Conservation (phyloP, 2,113 vertebrate genomes). For the Oncorhynchus tshawytscha region DNA sequence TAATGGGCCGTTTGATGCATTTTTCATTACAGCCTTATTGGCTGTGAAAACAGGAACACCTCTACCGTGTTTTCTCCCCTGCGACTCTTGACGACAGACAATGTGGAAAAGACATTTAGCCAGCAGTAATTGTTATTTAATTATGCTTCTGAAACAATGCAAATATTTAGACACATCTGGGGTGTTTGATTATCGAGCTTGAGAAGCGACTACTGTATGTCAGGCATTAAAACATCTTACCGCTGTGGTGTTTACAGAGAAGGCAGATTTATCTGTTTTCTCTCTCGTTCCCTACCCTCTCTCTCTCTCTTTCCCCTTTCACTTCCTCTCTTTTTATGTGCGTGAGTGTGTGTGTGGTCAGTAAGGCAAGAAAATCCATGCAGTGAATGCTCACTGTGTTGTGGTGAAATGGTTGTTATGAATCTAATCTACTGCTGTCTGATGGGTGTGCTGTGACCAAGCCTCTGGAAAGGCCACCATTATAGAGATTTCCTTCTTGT, state of each 20-base stretch:
- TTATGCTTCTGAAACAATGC: slow-evolving; percentile 50
- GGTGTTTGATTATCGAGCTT: slow-evolving; percentile 46
- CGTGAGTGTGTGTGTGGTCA: too few species aligned
- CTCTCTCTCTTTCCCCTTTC: too few species aligned
- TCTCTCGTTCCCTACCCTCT: too few species aligned
- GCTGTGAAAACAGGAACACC: slow-evolving; percentile 41
- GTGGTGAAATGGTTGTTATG: too few species aligned
- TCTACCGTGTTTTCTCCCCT: slow-evolving; percentile 6
- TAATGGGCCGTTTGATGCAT: slow-evolving; percentile 40
- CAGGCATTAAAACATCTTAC: slow-evolving; percentile 41
- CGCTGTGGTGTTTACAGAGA: slow-evolving; percentile 26
- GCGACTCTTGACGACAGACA: slow-evolving; percentile 23
- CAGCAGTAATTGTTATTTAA: slow-evolving; percentile 60
- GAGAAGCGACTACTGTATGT: slow-evolving; percentile 24
- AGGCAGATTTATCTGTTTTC: neutral
- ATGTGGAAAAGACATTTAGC: slow-evolving; percentile 55
- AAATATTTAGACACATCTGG: slow-evolving; percentile 53
- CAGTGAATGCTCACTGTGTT: too few species aligned
- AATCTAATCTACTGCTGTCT: too few species aligned
- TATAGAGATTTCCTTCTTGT: too few species aligned
- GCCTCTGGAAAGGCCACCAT: too few species aligned
- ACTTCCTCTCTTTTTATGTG: too few species aligned
- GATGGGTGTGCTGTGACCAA: too few species aligned
- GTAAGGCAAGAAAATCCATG: too few species aligned
- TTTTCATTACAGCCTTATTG: slow-evolving; percentile 55